These are phyloP conservation scores for Limnephilus marmoratus DNA, from an alignment of 2,888 invertebrate genomes.

Conservation along the genomic window DNA sequence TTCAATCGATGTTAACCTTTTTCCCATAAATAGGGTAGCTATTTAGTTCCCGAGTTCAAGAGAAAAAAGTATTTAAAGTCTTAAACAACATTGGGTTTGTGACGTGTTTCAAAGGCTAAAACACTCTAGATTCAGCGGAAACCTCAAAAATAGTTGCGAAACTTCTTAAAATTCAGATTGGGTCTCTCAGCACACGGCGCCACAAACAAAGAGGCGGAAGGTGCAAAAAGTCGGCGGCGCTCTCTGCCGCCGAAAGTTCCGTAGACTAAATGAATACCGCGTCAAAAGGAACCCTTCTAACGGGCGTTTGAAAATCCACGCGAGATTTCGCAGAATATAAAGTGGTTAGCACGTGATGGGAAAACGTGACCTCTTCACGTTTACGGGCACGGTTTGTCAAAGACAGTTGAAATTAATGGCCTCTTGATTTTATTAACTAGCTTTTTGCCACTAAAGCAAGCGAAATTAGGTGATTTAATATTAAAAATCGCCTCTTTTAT, in stretches of 20 bases:
- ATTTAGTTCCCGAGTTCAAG: not conserved
- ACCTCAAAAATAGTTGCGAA: not conserved
- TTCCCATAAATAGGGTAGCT: too few relatives aligned
- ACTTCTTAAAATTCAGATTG: constrained; percentile 19
- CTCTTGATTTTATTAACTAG: not conserved
- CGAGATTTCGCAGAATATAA: constrained; percentile 23
- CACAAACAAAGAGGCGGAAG: not conserved
- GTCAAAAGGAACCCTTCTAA: constrained; percentile 32
- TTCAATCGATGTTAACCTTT: too few relatives aligned
- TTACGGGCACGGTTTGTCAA: not conserved
- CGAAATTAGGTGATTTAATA: too few relatives aligned
- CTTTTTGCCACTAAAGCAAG: not conserved
- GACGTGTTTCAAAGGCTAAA: not conserved
- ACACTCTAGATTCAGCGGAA: constrained; percentile 9
- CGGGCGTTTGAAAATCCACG: constrained; percentile 18
- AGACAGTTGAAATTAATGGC: not conserved
- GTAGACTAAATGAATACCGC: constrained; percentile 36
- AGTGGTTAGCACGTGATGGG: constrained; percentile 21
- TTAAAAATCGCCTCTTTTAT: too few relatives aligned
- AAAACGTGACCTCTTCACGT: constrained; percentile 18
- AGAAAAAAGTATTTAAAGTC: not conserved
- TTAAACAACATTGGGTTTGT: not conserved
- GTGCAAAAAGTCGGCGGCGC: not conserved
- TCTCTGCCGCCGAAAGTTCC: not conserved
- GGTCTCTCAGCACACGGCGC: not conserved